Conservation (phyloP, 1,140 invertebrate species). For the Aphaenogaster floridana region DNA sequence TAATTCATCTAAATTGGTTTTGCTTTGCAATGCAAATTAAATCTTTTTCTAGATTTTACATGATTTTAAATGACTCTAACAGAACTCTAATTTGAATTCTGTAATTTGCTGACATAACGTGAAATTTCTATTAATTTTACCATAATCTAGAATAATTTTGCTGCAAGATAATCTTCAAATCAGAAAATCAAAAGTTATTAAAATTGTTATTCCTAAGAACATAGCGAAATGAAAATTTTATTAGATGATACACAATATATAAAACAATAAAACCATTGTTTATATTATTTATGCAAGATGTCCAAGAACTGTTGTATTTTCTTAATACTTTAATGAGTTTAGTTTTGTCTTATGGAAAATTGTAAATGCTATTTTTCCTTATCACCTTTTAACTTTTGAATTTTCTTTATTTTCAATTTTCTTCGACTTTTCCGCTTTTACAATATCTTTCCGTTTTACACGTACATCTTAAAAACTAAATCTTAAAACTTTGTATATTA, state of each 20-base stretch:
- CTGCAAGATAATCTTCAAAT: not conserved
- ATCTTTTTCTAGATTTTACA: constrained; percentile 24
- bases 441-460: not conserved
- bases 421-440: not conserved
- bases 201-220: not conserved
- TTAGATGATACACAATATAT: not conserved
- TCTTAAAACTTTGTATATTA: not conserved
- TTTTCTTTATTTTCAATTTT: not conserved
- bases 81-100: constrained; percentile 5
- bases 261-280: not conserved
- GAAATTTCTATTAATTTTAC: constrained; percentile 7
- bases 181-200: not conserved
- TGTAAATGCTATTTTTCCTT: not conserved
- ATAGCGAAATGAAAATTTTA: constrained; percentile 6
- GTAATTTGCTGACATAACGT: constrained; percentile 28
- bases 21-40: constrained; percentile 39
- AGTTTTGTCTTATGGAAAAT: not conserved
- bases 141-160: constrained; percentile 24
- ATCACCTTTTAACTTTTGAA: not conserved
- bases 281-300: not conserved
- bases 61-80: constrained; percentile 24
- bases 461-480: not conserved
- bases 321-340: not conserved
- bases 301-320: not conserved
- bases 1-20: constrained; percentile 31